Evolutionary conservation across 2,113 vertebrate species (phyloP).

Genomic region (Macroglossus sobrinus): DNA sequence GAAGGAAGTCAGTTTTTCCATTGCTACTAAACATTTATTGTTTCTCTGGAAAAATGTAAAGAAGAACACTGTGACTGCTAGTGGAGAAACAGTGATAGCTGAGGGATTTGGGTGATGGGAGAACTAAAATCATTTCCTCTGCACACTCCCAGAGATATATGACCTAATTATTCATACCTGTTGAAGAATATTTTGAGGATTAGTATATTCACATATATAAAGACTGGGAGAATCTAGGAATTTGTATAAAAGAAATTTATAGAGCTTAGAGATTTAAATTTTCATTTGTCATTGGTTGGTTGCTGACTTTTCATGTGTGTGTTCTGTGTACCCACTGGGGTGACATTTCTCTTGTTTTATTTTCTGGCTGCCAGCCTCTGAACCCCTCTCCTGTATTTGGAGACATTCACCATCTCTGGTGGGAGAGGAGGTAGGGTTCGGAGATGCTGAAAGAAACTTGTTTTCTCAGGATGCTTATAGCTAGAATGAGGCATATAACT

Average conservation of each 20-base stretch:
- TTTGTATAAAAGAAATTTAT: neutral
- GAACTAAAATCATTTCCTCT: neutral
- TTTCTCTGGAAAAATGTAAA: neutral
- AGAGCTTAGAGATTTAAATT: neutral
- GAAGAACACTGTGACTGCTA: neutral
- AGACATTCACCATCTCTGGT: neutral
- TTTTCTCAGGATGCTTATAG: neutral
- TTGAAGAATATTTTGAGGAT: conserved; percentile 12
- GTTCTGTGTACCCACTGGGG: neutral
- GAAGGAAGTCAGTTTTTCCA: neutral
- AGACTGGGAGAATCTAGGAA: neutral
- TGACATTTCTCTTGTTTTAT: neutral
- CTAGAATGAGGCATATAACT: neutral
- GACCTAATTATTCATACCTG: neutral
- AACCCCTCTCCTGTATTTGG: neutral
- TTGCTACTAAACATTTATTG: neutral
- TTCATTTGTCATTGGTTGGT: neutral
- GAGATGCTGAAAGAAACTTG: neutral
- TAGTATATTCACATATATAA: neutral
- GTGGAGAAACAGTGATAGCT: neutral
- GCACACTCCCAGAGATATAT: neutral
- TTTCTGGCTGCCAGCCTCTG: neutral
- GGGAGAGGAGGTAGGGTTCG: neutral
- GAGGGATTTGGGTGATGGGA: neutral
- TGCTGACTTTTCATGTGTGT: neutral